Evolutionary conservation across 92 coral and sea anemone genomes (phyloP).

Genomic region (Virgularia gustaviana): DNA sequence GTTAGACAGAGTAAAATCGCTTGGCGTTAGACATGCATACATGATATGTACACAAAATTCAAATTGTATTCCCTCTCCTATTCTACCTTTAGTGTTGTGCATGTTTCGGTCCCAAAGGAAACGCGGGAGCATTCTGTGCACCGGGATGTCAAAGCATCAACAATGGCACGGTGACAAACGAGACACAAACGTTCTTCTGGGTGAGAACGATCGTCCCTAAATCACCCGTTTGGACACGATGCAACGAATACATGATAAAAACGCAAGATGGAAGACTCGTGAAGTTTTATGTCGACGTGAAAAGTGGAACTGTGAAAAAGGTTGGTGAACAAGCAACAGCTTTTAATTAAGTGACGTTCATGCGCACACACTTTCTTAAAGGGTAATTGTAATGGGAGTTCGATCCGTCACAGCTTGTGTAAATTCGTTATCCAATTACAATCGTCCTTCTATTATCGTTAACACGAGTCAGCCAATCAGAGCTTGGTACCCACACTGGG

Average conservation of each 20-base stretch:
- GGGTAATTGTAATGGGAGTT: no score
- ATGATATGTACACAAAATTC: no score
- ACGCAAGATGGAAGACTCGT: not conserved
- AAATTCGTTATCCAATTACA: no score
- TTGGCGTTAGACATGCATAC: no score
- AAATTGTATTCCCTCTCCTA: no score
- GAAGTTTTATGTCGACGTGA: slow-evolving; percentile 3
- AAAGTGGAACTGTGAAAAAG: slow-evolving; percentile 13
- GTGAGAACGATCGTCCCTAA: not conserved
- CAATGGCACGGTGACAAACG: slow-evolving; percentile 9
- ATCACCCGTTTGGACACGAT: slow-evolving; percentile 7
- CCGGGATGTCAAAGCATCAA: slow-evolving; percentile 11
- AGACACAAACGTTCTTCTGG: slow-evolving; percentile 18
- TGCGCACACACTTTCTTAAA: no score
- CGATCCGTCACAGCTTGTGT: no score
- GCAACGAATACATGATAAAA: not conserved
- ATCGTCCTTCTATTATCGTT: no score
- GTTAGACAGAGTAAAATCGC: no score
- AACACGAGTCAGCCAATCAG: no score
- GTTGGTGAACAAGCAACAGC: not conserved
- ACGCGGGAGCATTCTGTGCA: slow-evolving; percentile 13
- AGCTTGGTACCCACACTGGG: no score
- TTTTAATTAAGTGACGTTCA: no score
- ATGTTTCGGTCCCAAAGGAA: slow-evolving; percentile 24
- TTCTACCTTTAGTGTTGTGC: slow-evolving; percentile 10